A percentile compares a stretch with the other conserved stretches of the same genome.
These are phyloP conservation scores for Gymnoscopelus braueri DNA, from an alignment of 2,797 vertebrate species.

Conservation along the genomic window DNA sequence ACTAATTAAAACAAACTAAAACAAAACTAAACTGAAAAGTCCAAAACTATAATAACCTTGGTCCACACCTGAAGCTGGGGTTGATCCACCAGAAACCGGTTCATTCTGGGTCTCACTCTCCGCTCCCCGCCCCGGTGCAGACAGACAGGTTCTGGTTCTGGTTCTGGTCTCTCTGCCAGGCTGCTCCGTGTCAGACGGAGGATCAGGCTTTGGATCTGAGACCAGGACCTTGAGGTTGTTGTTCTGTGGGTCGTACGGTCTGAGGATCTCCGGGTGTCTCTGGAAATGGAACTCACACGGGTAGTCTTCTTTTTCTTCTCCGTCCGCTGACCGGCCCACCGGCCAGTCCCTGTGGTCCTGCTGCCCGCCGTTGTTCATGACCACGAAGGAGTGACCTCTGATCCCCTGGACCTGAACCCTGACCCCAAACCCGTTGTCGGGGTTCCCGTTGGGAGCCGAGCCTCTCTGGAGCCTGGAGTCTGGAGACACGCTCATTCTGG, in stretches of 20 bases:
- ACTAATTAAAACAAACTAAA: too few species aligned
- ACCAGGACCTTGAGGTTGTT: conserved; percentile 35
- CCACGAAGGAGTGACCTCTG: conserved; percentile 91
- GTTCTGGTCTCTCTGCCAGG: too few species aligned
- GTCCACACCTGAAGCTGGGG: too few species aligned
- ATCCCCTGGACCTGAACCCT: conserved; percentile 93
- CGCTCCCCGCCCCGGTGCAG: too few species aligned
- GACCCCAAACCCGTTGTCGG: conserved; percentile 85
- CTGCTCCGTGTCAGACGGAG: too few species aligned
- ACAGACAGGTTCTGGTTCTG: too few species aligned
- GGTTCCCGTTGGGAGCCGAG: conserved; percentile 59
- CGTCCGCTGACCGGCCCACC: too few species aligned
- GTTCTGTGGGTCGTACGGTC: conserved; percentile 88
- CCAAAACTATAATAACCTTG: too few species aligned
- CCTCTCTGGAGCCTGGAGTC: conserved; percentile 75
- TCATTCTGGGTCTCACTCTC: conserved; percentile 28
- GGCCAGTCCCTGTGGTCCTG: conserved; percentile 56
- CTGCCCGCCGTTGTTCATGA: conserved; percentile 87
- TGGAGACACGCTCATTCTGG: conserved; percentile 70
- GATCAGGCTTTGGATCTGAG: too few species aligned
- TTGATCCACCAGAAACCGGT: conserved; percentile 6
- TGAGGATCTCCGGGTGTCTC: conserved; percentile 88
- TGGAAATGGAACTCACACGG: conserved; percentile 85
- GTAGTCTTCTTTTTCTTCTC: conserved; percentile 4
- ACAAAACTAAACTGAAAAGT: too few species aligned